Evolutionary conservation across 2,797 vertebrate genomes (phyloP).

Genomic region (Pristis pectinata): DNA sequence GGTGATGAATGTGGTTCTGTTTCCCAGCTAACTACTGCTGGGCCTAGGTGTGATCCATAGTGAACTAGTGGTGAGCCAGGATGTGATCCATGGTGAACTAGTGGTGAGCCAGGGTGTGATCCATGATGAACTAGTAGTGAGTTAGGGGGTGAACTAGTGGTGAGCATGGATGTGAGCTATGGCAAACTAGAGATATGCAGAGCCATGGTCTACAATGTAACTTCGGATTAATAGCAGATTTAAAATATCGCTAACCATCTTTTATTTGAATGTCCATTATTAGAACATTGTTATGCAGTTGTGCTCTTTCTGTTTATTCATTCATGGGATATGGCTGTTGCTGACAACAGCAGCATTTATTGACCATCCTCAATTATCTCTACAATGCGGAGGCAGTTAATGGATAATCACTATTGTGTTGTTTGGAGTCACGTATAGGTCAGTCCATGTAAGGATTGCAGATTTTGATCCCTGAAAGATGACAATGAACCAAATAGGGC

Average conservation of each 20-base stretch:
- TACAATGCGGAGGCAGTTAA: too few species aligned
- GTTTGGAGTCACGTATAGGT: too few species aligned
- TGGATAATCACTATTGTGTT: too few species aligned
- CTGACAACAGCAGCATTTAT: too few species aligned
- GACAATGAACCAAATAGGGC: too few species aligned
- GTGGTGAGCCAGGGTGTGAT: neutral
- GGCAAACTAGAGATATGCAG: too few species aligned
- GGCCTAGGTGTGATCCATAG: neutral
- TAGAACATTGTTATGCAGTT: neutral
- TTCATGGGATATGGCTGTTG: too few species aligned
- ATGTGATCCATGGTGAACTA: neutral
- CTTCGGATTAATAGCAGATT: neutral
- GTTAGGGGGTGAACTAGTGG: too few species aligned
- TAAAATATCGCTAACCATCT: neutral
- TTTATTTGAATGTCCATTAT: neutral
- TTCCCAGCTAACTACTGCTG: neutral
- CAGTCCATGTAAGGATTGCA: too few species aligned
- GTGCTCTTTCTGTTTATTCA: too few species aligned
- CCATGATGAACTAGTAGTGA: neutral
- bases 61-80: neutral
- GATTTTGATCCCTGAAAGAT: too few species aligned
- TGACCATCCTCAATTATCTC: too few species aligned
- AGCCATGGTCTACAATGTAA: neutral
- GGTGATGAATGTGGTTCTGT: neutral
- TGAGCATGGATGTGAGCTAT: neutral